These are phyloP conservation scores for Scytalopus superciliaris DNA, from an alignment of 2,113 vertebrate genomes.

Conservation along the genomic window DNA sequence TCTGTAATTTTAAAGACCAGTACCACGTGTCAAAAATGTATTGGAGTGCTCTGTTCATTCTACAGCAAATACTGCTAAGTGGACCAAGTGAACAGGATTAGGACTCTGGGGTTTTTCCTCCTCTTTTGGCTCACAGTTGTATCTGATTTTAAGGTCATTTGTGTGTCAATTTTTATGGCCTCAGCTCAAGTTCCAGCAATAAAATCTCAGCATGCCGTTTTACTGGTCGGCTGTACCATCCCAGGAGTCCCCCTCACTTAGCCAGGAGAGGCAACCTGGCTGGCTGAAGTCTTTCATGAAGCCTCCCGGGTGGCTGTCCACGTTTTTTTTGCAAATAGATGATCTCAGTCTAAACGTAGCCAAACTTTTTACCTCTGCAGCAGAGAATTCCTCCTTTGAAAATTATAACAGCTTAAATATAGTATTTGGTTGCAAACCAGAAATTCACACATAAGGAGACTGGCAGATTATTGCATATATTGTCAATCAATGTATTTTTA, in stretches of 20 bases:
- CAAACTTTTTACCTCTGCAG: slow-evolving; percentile 50
- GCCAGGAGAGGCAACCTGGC: neutral
- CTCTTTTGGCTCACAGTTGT: neutral
- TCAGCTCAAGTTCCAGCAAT: slow-evolving; percentile 1
- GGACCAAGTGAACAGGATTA: neutral
- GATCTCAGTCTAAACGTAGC: neutral
- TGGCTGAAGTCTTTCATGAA: neutral
- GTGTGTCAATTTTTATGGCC: neutral
- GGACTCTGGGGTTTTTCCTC: neutral
- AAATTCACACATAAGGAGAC: slow-evolving; percentile 66
- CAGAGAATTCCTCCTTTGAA: slow-evolving; percentile 69
- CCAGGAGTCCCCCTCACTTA: neutral
- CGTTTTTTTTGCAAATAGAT: neutral
- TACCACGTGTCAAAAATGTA: neutral
- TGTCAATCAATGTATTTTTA: slow-evolving; percentile 74
- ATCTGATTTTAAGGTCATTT: slow-evolving; percentile 10
- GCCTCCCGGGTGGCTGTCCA: neutral
- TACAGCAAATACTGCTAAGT: neutral
- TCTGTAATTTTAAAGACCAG: neutral
- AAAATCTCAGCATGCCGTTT: neutral
- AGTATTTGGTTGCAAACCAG: slow-evolving; percentile 71
- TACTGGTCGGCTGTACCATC: neutral
- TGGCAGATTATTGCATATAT: slow-evolving; percentile 70
- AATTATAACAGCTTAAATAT: slow-evolving; percentile 72
- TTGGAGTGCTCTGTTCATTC: neutral